Base-by-base conservation (phyloP, 1,140 invertebrate species). In the Bemisia tabaci region DNA sequence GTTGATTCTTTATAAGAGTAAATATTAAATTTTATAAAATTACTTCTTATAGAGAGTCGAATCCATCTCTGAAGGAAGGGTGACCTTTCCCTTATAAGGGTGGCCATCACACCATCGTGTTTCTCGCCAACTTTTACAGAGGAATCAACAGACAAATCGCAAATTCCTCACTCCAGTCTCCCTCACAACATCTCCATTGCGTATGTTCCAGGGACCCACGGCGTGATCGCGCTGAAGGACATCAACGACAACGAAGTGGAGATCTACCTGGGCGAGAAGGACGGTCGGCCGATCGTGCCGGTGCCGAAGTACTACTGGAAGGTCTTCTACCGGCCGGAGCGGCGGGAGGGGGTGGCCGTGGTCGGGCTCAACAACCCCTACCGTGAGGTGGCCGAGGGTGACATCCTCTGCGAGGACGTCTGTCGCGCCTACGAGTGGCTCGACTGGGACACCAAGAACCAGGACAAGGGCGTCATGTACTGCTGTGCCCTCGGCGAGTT, bases 291-390 rank as follows among this genome's bases (percentile, higher is more conserved):
- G 2, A 60, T 68, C 5, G 24, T 73, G 2, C 66, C 70, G 21
- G 72, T 71, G 5, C 72, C 72, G 0, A 68, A 68, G 60, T 65
- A 70, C 21, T 73, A 66, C 64, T 70, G 70, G 70, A 69, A 72
- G 62, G 68, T 72, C 21, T n/a, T 69, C 12, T 59, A 64, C 39
- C 59, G 72, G 23, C 11, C 39, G 1, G 5, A 33, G 1, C 66
- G 17, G 0, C 63, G 65, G 22, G 26, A 12, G n/a, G 72, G 65
- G 11, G 68, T 71, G 1, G 73, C 68, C 1, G 59, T 74, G n/a
- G 63, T 73, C 23, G 70, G 70, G 39, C 24, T 73, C 12, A 73
- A 74, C 48, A 73, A 74, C 65, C 73, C 72, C 9, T 68, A 65
- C 22, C 60, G 48, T 5, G 62, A 69, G 25, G 66, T 59, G 12